phyloP scores from a whole-genome alignment of 1,140 invertebrate species.

The Pogonognathellus flavescens region DNA sequence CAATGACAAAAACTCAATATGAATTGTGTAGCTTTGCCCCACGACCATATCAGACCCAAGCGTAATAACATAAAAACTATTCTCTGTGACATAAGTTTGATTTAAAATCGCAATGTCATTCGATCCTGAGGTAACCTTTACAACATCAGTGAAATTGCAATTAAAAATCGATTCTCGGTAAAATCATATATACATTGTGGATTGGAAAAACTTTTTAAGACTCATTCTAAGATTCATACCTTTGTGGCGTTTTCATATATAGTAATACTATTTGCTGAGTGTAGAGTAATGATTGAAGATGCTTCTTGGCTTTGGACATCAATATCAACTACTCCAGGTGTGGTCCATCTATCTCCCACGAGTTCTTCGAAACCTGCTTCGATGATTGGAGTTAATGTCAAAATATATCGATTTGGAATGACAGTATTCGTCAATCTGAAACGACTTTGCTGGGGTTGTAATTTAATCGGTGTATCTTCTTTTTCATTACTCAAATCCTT shows the following conservation, averaged over 20 bases:
- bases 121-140: neutral
- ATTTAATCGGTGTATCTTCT: no score
- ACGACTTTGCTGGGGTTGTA: no score
- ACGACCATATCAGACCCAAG: neutral
- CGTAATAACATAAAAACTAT: neutral
- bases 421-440: neutral
- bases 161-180: no score
- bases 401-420: neutral
- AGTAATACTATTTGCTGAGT: neutral
- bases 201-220: no score
- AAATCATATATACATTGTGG: no score
- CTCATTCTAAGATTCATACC: neutral
- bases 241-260: neutral
- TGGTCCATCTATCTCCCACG: neutral
- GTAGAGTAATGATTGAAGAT: neutral
- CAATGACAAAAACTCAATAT: slow-evolving; percentile 70
- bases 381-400: neutral
- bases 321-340: neutral
- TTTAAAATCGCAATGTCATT: neutral
- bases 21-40: slow-evolving; percentile 70
- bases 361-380: neutral
- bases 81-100: neutral
- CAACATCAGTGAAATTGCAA: neutral
- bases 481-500: no score
- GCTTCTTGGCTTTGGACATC: neutral